Percentiles rank a stretch among this genome's conserved stretches.
phyloP scores from a whole-genome alignment of 2,113 vertebrate genomes.

The Proterorhinus semilunaris region DNA sequence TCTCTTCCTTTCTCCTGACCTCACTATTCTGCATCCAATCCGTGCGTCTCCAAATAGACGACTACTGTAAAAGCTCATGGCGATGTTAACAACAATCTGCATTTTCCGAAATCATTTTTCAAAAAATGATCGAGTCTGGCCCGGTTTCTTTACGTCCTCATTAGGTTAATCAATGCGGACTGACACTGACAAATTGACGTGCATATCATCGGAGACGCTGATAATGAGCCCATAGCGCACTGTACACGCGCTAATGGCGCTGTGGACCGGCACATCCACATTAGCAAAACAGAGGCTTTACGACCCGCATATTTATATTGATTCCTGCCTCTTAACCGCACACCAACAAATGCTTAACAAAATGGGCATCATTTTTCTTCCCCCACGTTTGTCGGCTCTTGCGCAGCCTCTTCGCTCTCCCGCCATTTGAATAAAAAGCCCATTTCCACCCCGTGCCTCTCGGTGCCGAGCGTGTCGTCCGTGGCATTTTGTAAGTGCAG shows the following conservation, averaged over 20 bases:
- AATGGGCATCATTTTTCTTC: neutral
- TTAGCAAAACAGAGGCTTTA: neutral
- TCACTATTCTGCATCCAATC: no score
- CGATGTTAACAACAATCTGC: no score
- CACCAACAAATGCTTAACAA: slow-evolving; percentile 5
- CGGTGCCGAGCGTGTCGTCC: slow-evolving; percentile 9
- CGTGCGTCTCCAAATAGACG: no score
- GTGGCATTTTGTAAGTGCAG: slow-evolving; percentile 33
- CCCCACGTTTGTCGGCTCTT: no score
- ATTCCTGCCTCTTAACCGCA: neutral
- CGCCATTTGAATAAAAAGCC: slow-evolving; percentile 29
- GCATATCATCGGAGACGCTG: neutral
- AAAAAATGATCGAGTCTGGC: neutral
- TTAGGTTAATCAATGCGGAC: slow-evolving; percentile 1
- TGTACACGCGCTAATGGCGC: neutral
- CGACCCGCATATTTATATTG: neutral
- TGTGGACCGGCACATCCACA: neutral
- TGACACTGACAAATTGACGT: slow-evolving; percentile 5
- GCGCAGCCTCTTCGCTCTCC: neutral
- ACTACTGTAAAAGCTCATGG: no score
- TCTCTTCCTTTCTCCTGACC: no score
- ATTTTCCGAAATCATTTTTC: neutral
- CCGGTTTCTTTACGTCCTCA: neutral
- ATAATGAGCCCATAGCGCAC: slow-evolving; percentile 4
- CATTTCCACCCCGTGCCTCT: slow-evolving; percentile 13